phyloP scores from a whole-genome alignment of 2,888 invertebrate genomes.

The Plemyria rubiginata region DNA sequence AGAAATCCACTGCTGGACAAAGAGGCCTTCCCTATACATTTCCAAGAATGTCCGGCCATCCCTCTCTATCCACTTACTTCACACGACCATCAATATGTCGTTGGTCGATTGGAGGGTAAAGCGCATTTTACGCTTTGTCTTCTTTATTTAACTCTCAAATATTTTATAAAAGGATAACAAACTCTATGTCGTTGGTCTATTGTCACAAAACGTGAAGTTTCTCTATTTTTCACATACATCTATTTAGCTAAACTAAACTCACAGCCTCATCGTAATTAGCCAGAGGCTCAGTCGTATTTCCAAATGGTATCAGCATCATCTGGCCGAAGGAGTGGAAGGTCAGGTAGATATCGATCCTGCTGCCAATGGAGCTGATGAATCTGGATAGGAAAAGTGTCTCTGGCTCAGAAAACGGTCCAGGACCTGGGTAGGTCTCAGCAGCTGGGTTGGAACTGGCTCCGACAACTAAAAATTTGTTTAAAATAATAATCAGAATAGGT shows the following conservation, averaged over 20 bases:
- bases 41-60: no score
- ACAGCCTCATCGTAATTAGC: constrained; percentile 86
- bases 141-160: no score
- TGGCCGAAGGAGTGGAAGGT: constrained; percentile 91
- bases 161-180: no score
- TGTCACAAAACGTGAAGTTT: no score
- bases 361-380: constrained; percentile 78
- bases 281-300: constrained; percentile 84
- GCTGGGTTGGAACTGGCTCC: constrained; percentile 86
- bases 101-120: no score
- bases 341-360: constrained; percentile 86
- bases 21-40: no score
- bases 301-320: constrained; percentile 88
- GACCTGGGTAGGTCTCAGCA: constrained; percentile 87
- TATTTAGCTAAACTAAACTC: constrained; percentile 44
- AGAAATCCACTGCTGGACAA: no score
- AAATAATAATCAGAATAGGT: background rate
- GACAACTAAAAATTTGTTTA: constrained; percentile 53
- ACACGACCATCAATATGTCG: no score
- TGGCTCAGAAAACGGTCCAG: constrained; percentile 88
- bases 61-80: no score
- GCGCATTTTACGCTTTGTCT: no score
- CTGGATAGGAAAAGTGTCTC: constrained; percentile 84
- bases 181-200: no score
- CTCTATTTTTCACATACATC: no score